Evolutionary conservation across 1,140 invertebrate species (phyloP), one percentile per base, ranked within the genome.

Genomic region (Himalopsyche phryganea): DNA sequence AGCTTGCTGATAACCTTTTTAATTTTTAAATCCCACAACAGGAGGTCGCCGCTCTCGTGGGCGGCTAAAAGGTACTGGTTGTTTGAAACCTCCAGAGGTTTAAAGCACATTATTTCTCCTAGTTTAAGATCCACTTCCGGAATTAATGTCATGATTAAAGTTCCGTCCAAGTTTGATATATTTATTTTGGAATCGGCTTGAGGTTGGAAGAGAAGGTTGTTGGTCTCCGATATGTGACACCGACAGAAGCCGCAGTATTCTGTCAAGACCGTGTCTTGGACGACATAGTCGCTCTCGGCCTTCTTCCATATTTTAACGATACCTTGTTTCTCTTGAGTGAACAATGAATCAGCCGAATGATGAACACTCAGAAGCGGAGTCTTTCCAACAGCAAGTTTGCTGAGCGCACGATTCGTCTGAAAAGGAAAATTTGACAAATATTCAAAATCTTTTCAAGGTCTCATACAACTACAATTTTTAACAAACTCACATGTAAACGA

Each of bases 321-420:
- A 49, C 86, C 86, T 57, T 78, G 81, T 72, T 88, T 89, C 70
- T 85, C 83, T 73, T 88, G 86, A 20, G 85, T 83, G 45, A 87
- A 80, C 64, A 83, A 69, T 54, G 82, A 79, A 48, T 79, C 73
- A 33, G 71, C 69, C 3, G 80, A 75, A 61, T 76, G 79, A 54
- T 81, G 75, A 50, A 86, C 68, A 46, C 78, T 75, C 52, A 83
- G 71, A 52, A 83, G 81, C 62, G 80, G 67, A 76, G 78, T 68
- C 71, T 80, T 75, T 66, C 76, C 81, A 65, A 80, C 76, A 62
- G 75, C 68, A 46, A 85, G 74, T 71, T 82, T 83, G 52, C 77
- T 72, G 61, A 81, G 73, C 55, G 82, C 71, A 66, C 83, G 72
- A 67, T 83, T 84, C 61, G 80, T 83, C 84, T 86, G 70, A 42